A percentile compares a stretch with the other conserved stretches of the same genome.
Conservation (phyloP, 2,888 invertebrate genomes). For the Alviniconcha strummeri region DNA sequence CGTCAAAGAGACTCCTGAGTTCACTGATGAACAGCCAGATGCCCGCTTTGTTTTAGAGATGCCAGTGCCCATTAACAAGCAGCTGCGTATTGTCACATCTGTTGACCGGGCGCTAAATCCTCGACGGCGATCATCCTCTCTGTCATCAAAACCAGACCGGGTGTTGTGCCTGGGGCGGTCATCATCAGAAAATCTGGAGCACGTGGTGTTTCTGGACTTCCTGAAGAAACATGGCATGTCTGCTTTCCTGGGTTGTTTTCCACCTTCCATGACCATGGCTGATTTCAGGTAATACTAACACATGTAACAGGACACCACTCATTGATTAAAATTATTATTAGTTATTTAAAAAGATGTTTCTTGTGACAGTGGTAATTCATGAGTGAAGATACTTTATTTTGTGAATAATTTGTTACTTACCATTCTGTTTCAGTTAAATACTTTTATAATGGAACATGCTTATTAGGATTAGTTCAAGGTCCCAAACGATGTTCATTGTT, state of each 20-base stretch:
- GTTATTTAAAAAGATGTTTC: not conserved
- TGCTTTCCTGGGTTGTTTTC: conserved; percentile 67
- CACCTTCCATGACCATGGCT: conserved; percentile 67
- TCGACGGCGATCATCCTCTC: conserved; percentile 47
- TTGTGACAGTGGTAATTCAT: not conserved
- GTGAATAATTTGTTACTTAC: too few species aligned
- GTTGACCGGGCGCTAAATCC: conserved; percentile 53
- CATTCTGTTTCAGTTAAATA: too few species aligned
- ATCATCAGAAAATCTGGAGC: conserved; percentile 52
- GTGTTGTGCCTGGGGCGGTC: conserved; percentile 42
- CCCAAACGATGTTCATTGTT: too few species aligned
- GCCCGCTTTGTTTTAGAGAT: conserved; percentile 29
- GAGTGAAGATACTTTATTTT: not conserved
- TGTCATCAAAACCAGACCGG: conserved; percentile 53
- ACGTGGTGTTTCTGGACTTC: conserved; percentile 65
- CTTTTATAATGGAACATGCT: too few species aligned
- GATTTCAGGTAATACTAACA: conserved; percentile 57
- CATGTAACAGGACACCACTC: too few species aligned
- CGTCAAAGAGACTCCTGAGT: conserved; percentile 49
- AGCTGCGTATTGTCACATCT: conserved; percentile 64
- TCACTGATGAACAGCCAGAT: conserved; percentile 52
- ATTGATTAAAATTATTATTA: not conserved
- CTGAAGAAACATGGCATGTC: conserved; percentile 63
- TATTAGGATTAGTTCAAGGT: too few species aligned
- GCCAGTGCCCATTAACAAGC: conserved; percentile 55